A percentile compares a stretch with the other conserved stretches of the same genome.
Conservation (phyloP, 2,113 vertebrate genomes). For the Gopherus flavomarginatus region DNA sequence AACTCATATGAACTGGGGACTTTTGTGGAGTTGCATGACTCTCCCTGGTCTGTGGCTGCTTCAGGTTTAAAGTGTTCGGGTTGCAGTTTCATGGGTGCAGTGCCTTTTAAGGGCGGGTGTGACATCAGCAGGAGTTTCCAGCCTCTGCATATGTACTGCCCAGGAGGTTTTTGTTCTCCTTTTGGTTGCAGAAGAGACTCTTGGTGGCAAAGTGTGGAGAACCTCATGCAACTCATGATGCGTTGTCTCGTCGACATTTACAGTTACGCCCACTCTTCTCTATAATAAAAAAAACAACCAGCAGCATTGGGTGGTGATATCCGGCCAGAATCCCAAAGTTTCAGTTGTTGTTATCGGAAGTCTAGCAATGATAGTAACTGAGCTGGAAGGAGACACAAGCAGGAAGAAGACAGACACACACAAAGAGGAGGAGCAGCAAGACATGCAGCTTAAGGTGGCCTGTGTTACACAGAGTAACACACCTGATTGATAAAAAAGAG, state of each 20-base stretch:
- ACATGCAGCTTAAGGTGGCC: background rate
- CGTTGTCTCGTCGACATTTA: constrained; percentile 66
- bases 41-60: constrained; percentile 56
- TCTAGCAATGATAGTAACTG: background rate
- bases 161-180: constrained; percentile 78
- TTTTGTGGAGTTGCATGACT: constrained; percentile 65
- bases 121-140: constrained; percentile 77
- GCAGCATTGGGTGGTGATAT: background rate
- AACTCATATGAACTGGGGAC: constrained; percentile 45
- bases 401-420: background rate
- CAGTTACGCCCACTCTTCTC: constrained; percentile 59
- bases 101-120: constrained; percentile 54
- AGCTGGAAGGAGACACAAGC: rapidly evolving
- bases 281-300: constrained; percentile 20
- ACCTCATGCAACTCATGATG: constrained; percentile 59
- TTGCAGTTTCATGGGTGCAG: constrained; percentile 70
- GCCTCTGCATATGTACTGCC: constrained; percentile 26
- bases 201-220: constrained; percentile 36
- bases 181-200: constrained; percentile 61
- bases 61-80: constrained; percentile 46
- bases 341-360: background rate
- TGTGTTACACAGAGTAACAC: constrained; percentile 15
- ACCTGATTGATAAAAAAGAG: background rate
- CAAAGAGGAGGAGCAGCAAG: background rate
- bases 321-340: constrained; percentile 7